These are phyloP conservation scores for Euwallacea similis DNA, from an alignment of 1,140 invertebrate genomes.

Conservation along the genomic window DNA sequence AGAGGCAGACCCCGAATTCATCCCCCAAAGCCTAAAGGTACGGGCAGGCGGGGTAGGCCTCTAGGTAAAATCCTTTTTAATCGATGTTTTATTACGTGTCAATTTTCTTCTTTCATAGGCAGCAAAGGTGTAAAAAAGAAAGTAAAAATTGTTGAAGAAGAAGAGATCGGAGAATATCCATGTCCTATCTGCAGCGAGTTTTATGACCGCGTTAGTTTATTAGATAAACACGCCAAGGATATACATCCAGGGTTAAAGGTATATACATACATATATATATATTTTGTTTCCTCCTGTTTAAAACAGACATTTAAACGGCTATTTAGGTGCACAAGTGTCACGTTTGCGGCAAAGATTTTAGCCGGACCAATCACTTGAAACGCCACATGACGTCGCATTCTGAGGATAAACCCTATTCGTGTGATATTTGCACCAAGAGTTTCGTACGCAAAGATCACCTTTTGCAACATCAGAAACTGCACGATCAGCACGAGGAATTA, in stretches of 20 bases:
- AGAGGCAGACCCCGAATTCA: slow-evolving; percentile 32
- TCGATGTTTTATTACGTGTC: background rate
- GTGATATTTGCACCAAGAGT: slow-evolving; percentile 57
- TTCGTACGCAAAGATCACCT: slow-evolving; percentile 57
- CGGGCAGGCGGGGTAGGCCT: slow-evolving; percentile 28
- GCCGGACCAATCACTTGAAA: slow-evolving; percentile 46
- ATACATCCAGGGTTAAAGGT: slow-evolving; percentile 45
- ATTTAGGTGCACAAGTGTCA: slow-evolving; percentile 44
- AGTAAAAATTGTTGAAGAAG: slow-evolving; percentile 32
- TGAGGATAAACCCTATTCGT: slow-evolving; percentile 55
- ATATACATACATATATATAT: slow-evolving; percentile 1
- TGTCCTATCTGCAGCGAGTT: slow-evolving; percentile 49
- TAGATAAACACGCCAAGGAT: slow-evolving; percentile 46
- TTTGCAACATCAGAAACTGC: slow-evolving; percentile 54
- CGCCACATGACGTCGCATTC: slow-evolving; percentile 48
- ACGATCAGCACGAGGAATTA: slow-evolving; percentile 48
- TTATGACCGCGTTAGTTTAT: slow-evolving; percentile 41
- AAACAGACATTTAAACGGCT: background rate
- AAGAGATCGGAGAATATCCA: slow-evolving; percentile 45
- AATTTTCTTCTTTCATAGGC: slow-evolving; percentile 10
- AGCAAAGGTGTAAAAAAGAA: slow-evolving; percentile 35
- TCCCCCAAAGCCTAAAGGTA: slow-evolving; percentile 30
- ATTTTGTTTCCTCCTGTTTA: background rate
- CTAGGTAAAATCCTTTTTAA: slow-evolving; percentile 16
- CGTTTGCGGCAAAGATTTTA: slow-evolving; percentile 47